A percentile compares a stretch with the other conserved stretches of the same genome.
These are phyloP conservation scores for Ptychadena robeensis DNA, from an alignment of 2,797 vertebrate species.

Conservation along the genomic window DNA sequence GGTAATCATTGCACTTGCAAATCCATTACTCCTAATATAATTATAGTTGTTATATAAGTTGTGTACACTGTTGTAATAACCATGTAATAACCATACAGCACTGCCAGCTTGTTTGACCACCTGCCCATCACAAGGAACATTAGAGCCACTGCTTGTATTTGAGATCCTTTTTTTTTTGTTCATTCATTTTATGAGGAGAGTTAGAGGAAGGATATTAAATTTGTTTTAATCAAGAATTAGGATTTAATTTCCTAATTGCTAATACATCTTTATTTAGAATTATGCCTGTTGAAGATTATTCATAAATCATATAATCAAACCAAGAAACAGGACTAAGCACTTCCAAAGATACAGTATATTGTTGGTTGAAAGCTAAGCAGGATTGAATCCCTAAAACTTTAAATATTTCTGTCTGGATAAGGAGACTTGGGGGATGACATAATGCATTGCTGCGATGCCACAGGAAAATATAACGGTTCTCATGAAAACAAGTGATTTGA, in stretches of 20 bases:
- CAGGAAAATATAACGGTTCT: no score
- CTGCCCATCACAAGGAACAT: neutral
- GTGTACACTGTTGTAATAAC: neutral
- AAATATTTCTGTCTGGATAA: no score
- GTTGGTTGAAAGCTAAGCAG: neutral
- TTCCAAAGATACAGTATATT: neutral
- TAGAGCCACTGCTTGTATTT: neutral
- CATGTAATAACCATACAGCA: neutral
- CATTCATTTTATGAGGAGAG: neutral
- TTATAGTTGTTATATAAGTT: no score
- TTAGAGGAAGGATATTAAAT: neutral
- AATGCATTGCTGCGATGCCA: no score
- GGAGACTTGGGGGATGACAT: no score
- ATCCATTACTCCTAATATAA: neutral
- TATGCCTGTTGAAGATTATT: neutral
- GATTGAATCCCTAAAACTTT: neutral
- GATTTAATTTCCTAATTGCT: neutral
- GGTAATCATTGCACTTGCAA: neutral
- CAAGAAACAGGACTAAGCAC: neutral
- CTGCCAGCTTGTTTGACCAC: no score
- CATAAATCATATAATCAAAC: neutral
- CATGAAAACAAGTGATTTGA: no score
- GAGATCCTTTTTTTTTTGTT: neutral
- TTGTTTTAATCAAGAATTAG: neutral
- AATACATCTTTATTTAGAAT: neutral